Conservation (phyloP, 2,888 invertebrate species). For the Agrotis ipsilon region DNA sequence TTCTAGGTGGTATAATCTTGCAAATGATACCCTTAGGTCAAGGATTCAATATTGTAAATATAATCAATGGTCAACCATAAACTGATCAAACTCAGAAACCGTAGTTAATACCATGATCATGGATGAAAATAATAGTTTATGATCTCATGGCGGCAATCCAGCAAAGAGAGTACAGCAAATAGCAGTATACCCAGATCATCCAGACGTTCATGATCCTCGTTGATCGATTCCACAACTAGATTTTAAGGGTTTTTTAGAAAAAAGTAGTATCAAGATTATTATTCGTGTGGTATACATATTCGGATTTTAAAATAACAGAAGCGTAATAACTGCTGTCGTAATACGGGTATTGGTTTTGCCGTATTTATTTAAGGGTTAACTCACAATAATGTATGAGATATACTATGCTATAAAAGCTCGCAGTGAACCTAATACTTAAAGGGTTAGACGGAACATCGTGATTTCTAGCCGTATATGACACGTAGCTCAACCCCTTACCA, state of each 20-base stretch:
- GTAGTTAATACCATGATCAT: neutral
- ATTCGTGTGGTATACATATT: neutral
- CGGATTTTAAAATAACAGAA: constrained; percentile 21
- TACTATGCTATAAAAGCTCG: neutral
- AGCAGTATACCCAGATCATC: too few species aligned
- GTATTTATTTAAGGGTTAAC: constrained; percentile 67
- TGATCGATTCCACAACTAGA: neutral
- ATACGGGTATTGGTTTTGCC: constrained; percentile 67
- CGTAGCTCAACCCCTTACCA: too few species aligned
- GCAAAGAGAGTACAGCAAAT: too few species aligned
- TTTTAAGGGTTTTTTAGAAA: neutral
- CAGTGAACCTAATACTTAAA: neutral
- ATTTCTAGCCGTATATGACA: too few species aligned
- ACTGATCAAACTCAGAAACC: neutral
- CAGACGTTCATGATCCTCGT: neutral
- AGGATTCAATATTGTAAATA: too few species aligned
- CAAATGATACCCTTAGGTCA: too few species aligned
- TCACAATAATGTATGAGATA: neutral
- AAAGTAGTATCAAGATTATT: neutral
- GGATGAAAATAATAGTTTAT: too few species aligned
- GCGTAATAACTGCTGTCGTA: constrained; percentile 39
- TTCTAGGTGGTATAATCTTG: too few species aligned
- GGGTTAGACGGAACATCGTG: neutral
- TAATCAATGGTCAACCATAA: neutral
- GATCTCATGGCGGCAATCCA: too few species aligned